Percentiles rank a stretch among this genome's conserved stretches.
phyloP scores from a whole-genome alignment of 2,113 vertebrate genomes.

The Tenrec ecaudatus region DNA sequence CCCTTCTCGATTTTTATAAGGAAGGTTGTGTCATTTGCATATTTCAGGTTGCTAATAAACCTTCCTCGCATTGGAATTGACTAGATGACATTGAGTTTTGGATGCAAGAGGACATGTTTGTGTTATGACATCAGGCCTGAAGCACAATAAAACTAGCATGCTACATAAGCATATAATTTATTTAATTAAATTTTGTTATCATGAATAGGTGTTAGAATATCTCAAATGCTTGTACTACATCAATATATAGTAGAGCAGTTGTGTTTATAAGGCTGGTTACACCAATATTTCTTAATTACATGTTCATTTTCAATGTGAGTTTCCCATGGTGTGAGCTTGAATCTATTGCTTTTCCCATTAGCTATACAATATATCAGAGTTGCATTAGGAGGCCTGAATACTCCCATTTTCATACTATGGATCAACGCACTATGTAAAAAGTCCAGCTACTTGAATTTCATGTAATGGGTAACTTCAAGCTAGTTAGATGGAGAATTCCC shows the following conservation, averaged over 20 bases:
- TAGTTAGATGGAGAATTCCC: background rate
- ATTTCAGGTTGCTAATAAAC: too few species aligned
- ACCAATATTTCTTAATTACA: background rate
- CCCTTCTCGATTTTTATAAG: too few species aligned
- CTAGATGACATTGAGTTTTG: too few species aligned
- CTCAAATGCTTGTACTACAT: too few species aligned
- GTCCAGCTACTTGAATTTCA: background rate
- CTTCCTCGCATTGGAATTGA: too few species aligned
- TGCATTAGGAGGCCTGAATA: background rate
- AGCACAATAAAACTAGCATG: background rate
- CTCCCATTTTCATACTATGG: background rate
- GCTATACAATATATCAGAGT: background rate
- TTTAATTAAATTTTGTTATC: background rate
- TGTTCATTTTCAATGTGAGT: background rate
- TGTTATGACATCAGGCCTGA: background rate
- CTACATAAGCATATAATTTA: background rate
- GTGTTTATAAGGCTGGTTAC: background rate
- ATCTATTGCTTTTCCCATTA: background rate
- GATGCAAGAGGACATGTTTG: background rate
- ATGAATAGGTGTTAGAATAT: background rate
- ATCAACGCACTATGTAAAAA: background rate
- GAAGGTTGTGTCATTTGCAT: too few species aligned
- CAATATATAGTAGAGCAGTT: too few species aligned
- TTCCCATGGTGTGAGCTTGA: background rate
- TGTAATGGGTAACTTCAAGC: background rate